A percentile compares a stretch with the other conserved stretches of the same genome.
Evolutionary conservation across 2,113 vertebrate genomes (phyloP).

Genomic region (Zeus faber): DNA sequence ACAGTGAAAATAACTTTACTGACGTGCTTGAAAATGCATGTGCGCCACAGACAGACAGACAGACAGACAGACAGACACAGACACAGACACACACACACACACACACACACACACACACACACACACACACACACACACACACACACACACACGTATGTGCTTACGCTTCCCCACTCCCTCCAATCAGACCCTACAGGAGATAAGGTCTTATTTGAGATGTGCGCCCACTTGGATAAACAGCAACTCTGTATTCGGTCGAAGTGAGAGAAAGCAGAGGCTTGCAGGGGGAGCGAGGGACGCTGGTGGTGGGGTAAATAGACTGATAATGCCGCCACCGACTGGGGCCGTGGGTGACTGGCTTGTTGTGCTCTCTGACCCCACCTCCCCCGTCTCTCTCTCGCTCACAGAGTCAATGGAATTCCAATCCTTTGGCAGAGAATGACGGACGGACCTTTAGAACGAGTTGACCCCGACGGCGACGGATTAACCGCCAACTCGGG

Average conservation of each 20-base stretch:
- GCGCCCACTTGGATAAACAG: slow-evolving; percentile 26
- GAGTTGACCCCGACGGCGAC: not conserved
- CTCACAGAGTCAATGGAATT: slow-evolving; percentile 10
- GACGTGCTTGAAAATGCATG: too few relatives aligned
- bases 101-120: not conserved
- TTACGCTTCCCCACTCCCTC: not conserved
- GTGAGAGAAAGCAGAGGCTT: slow-evolving; percentile 43
- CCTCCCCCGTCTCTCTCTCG: slow-evolving; percentile 50
- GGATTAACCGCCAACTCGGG: not conserved
- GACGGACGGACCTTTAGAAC: not conserved
- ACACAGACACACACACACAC: not conserved
- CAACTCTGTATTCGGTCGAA: too few relatives aligned
- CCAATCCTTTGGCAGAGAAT: slow-evolving; percentile 30
- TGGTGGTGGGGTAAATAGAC: slow-evolving; percentile 53
- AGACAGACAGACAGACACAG: not conserved
- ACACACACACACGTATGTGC: slow-evolving; percentile 1
- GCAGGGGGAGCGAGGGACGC: not conserved
- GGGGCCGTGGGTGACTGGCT: slow-evolving; percentile 43
- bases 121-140: not conserved
- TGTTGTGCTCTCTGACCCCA: slow-evolving; percentile 54
- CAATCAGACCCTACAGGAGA: slow-evolving; percentile 11
- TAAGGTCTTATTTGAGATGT: not conserved
- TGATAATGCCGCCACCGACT: too few relatives aligned
- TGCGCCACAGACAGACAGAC: too few relatives aligned
- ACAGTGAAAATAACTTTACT: too few relatives aligned